These are phyloP conservation scores for Melanaphis sacchari DNA, from an alignment of 1,140 invertebrate genomes.

Conservation along the genomic window DNA sequence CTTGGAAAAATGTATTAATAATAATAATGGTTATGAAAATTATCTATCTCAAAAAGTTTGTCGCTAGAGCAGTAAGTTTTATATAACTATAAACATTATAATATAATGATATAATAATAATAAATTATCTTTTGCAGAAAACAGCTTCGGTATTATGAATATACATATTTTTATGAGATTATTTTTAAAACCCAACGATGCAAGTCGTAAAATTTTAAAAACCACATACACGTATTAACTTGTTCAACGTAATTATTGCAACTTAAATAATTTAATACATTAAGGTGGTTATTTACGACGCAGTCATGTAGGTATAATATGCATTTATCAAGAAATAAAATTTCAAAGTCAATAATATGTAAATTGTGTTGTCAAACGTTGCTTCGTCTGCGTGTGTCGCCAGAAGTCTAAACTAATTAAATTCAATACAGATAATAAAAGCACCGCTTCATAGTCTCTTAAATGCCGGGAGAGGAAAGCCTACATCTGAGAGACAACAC, in stretches of 20 bases:
- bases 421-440: neutral
- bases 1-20: neutral
- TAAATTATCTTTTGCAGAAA: too few relatives aligned
- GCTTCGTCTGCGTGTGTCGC: neutral
- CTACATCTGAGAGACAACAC: neutral
- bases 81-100: neutral
- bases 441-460: neutral
- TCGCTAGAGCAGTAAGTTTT: neutral
- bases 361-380: neutral
- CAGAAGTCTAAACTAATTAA: constrained; percentile 25
- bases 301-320: neutral
- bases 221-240: neutral
- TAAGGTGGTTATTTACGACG: neutral
- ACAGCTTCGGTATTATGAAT: neutral
- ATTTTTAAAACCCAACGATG: neutral
- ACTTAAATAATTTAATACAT: neutral
- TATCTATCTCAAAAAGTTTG: neutral
- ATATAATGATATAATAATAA: too few relatives aligned
- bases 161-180: neutral
- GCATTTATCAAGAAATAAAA: neutral
- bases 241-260: neutral
- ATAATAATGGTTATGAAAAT: neutral
- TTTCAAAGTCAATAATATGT: neutral
- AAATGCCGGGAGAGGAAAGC: neutral
- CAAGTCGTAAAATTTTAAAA: neutral